A percentile compares a stretch with the other conserved stretches of the same genome.
Evolutionary conservation across 2,113 vertebrate species (phyloP).

Genomic region (Pelecanoides urinatrix): DNA sequence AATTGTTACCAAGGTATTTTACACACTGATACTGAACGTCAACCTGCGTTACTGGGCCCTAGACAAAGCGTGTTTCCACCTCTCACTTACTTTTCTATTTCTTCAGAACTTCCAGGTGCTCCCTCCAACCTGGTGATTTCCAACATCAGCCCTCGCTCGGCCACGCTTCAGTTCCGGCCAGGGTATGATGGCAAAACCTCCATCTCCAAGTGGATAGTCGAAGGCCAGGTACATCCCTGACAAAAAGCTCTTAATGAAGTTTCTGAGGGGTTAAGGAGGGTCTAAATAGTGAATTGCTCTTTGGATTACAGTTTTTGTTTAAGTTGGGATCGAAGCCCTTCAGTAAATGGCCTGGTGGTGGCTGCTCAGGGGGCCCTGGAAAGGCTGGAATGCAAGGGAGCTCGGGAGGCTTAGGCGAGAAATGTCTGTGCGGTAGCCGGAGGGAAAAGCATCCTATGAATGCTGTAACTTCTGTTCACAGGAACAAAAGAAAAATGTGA

Average conservation of each 20-base stretch:
- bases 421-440: background rate
- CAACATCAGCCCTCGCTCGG: constrained; percentile 91
- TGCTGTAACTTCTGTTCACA: background rate
- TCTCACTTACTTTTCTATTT: background rate
- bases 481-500: background rate
- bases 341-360: background rate
- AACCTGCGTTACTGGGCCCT: background rate
- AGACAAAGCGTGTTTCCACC: background rate
- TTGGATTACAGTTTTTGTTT: background rate
- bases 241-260: background rate
- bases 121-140: constrained; percentile 90
- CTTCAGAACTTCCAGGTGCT: constrained; percentile 86
- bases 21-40: background rate
- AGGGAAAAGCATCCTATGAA: background rate
- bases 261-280: background rate
- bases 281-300: background rate
- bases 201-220: constrained; percentile 86
- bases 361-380: background rate
- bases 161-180: constrained; percentile 84
- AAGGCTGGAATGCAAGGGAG: background rate
- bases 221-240: constrained; percentile 79
- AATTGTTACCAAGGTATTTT: background rate
- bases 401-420: background rate
- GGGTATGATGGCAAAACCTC: constrained; percentile 89
- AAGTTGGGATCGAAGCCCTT: background rate